Base-by-base conservation (phyloP, 1,140 invertebrate genomes). In the Theocolax elegans region DNA sequence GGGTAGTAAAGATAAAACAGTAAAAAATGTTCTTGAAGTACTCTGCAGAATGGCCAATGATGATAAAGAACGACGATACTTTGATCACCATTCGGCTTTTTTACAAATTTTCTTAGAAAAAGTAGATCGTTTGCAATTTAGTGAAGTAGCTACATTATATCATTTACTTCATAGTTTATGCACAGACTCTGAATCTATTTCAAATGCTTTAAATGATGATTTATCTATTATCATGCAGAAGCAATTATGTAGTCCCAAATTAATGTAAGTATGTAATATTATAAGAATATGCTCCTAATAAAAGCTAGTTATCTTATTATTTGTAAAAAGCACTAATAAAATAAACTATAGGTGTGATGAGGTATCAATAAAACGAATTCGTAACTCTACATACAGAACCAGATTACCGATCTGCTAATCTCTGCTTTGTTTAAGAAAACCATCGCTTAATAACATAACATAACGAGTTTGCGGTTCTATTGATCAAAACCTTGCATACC, bases 201-300 rank as follows among this genome's bases (percentile, higher is more conserved):
- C 86, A 49, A 77, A 84, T 21, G 79, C 82, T 9, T 78, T 91
- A n/a, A 84, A 87, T 60, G 87, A 90, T 75, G 89, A 91, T 73
- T 84, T 91, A 35, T 86, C 86, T 71, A 90, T 90, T 81, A 64
- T 90, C 2, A 79, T 91, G 1, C 87, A 88, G 44, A 92, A 92
- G 72, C 88, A 91, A 73, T 79, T 91, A n/a, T 85, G 86, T 8
- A 87, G 86, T 74, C 79, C 83, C 8, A 85, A 87, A 48, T 77
- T 79, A 21, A 56, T 79, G 86, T 87, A 79, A 79, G 78, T 78
- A 67, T 72, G 56, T 38, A 19, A 10, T 54, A 31, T 54, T 51
- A 23, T 21, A 51, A n/a, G n/a, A n/a, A n/a, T n/a, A n/a, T n/a
- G n/a, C n/a, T n/a, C n/a, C n/a, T n/a, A n/a, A n/a, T n/a, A n/a